Conservation (phyloP, 2,797 vertebrate genomes). For the Acestrorhynchus altus region DNA sequence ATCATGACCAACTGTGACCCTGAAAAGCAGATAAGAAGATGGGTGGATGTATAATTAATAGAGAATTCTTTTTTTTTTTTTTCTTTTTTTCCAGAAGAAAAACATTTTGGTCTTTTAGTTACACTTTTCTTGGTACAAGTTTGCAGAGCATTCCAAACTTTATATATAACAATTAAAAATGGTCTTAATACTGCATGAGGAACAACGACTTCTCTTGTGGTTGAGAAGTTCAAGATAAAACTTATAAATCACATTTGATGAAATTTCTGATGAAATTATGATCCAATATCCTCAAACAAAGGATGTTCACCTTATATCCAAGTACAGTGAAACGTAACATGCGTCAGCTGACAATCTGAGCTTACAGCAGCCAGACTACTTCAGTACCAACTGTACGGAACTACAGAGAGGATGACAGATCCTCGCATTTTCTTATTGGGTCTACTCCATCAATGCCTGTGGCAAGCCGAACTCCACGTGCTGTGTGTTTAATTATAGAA, state of each 20-base stretch:
- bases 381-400: not conserved
- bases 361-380: not conserved
- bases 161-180: too few relatives aligned
- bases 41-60: too few relatives aligned
- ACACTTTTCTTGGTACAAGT: too few relatives aligned
- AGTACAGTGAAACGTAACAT: not conserved
- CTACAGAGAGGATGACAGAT: conserved; percentile 48
- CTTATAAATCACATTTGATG: not conserved
- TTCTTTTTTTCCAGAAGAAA: too few relatives aligned
- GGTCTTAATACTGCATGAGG: too few relatives aligned
- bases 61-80: too few relatives aligned
- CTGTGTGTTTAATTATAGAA: conserved; percentile 81
- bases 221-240: not conserved
- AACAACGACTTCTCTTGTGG: too few relatives aligned
- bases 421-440: conserved; percentile 47
- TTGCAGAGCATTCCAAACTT: too few relatives aligned
- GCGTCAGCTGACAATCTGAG: not conserved
- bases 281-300: not conserved
- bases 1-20: too few relatives aligned
- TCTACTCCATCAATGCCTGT: conserved; percentile 67
- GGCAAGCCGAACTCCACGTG: conserved; percentile 62
- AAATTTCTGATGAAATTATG: conserved; percentile 29
- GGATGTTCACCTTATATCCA: not conserved
- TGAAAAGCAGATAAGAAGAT: too few relatives aligned
- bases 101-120: too few relatives aligned